These are phyloP conservation scores for Amblyteles armatorius DNA, from an alignment of 2,888 invertebrate genomes.

Conservation along the genomic window DNA sequence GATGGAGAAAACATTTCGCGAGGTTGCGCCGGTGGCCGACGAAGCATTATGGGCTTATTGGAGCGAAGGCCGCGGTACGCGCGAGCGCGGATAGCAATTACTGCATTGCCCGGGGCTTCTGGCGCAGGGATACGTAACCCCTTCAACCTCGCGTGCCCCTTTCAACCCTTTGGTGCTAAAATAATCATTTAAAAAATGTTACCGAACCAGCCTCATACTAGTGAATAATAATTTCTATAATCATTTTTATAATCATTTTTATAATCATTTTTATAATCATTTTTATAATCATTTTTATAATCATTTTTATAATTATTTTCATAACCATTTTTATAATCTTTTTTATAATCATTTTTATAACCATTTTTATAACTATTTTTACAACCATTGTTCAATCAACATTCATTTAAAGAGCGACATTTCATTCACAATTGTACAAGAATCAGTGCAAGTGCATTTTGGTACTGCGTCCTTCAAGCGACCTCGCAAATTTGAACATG, in stretches of 20 bases:
- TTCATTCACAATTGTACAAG: background rate
- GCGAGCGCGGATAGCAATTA: slow-evolving; percentile 79
- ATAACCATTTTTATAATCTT: too few relatives aligned
- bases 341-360: too few relatives aligned
- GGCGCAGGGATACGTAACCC: slow-evolving; percentile 51
- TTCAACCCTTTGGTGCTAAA: slow-evolving; percentile 29
- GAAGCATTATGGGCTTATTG: slow-evolving; percentile 66
- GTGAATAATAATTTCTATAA: slow-evolving; percentile 47
- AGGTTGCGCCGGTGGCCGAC: slow-evolving; percentile 55
- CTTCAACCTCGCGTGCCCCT: slow-evolving; percentile 41
- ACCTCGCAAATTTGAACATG: background rate
- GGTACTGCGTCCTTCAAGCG: too few relatives aligned
- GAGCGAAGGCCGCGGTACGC: slow-evolving; percentile 66
- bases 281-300: too few relatives aligned
- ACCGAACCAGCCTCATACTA: slow-evolving; percentile 1
- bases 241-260: background rate
- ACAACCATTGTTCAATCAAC: background rate
- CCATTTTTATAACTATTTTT: background rate
- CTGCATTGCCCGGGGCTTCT: slow-evolving; percentile 78
- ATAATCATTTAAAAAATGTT: background rate
- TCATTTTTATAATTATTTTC: too few relatives aligned
- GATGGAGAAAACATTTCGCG: slow-evolving; percentile 48
- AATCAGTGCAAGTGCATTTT: background rate
- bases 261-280: slow-evolving; percentile 8
- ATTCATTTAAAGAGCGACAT: background rate